Base-by-base conservation (phyloP, 1,140 invertebrate genomes). In the Radopholus similis region DNA sequence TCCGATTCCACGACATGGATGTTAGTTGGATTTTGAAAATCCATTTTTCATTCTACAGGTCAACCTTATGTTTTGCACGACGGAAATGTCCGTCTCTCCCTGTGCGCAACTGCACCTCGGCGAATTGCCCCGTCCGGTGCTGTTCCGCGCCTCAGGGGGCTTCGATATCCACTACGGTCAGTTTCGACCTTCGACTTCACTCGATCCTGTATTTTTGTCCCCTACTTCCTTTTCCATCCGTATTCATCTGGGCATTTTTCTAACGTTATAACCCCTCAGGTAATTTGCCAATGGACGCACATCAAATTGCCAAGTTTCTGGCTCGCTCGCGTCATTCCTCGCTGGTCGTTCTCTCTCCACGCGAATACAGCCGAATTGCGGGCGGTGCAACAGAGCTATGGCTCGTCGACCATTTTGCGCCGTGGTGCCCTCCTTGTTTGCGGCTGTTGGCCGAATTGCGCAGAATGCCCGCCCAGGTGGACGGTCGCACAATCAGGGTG, bases 401-500 rank as follows among this genome's bases (percentile, higher is more conserved):
- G 89, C 88, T 91, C 76, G 85, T 91, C 30, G 89, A 91, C 77
- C 90, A 90, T 85, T 90, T 89, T 84, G 88, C 89, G 4, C 90
- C 90, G 18, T 73, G 89, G 89, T 91, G 90, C 84, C 89, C 89
- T n/a, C 90, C 90, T 0, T 91, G 90, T 78, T 86, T 89, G 83
- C 84, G 85, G 64, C 84, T 91, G 58, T 82, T 91, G 13, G 88
- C 89, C 38, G 89, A 90, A 83, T 84, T 90, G 51, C 84, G 90
- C 9, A 89, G 88, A 83, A 87, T 89, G 4, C 88, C 88, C 42
- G 84, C 76, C 18, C 44, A 67, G 18, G n/a, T 77, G 6, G 65
- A 64, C 3, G 74, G 65, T 21, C 40, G 32, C 30, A 21, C 15
- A 28, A 37, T 82, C 11, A 85, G 87, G 68, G 90, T 91, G 85